Conservation (phyloP, 92 coral and sea anemone species). For the Phenganax marumi region DNA sequence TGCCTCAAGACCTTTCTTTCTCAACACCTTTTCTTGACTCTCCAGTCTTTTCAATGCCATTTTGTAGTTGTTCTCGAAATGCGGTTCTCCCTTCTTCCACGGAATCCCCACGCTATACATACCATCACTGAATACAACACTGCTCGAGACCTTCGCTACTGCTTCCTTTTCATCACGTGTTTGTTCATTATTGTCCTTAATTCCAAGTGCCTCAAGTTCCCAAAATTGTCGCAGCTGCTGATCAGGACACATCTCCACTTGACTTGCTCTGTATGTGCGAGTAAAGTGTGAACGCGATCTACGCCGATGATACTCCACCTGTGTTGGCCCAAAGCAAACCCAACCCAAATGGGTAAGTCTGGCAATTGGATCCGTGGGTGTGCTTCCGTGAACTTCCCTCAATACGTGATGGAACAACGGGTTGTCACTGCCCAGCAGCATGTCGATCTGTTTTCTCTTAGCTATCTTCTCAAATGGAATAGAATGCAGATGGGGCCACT, state of each 20-base stretch:
- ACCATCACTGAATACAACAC: conserved; percentile 21
- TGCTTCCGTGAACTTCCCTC: background rate
- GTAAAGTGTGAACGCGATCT: conserved; percentile 52
- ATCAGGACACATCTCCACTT: conserved; percentile 24
- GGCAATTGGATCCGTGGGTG: too few species aligned
- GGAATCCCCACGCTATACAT: conserved; percentile 38
- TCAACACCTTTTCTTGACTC: conserved; percentile 42
- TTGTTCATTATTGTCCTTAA: conserved; percentile 38
- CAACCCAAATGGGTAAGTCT: too few species aligned
- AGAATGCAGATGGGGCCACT: conserved; percentile 60
- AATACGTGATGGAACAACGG: conserved; percentile 57
- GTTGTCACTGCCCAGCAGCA: conserved; percentile 59
- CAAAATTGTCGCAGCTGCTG: conserved; percentile 46
- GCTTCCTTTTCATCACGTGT: conserved; percentile 33
- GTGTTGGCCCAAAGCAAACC: background rate
- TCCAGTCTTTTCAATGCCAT: conserved; percentile 35
- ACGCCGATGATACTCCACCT: conserved; percentile 43
- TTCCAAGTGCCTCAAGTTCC: conserved; percentile 50
- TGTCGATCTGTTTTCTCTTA: conserved; percentile 44
- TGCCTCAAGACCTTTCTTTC: conserved; percentile 41
- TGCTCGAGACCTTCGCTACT: conserved; percentile 24
- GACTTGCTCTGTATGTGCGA: conserved; percentile 49
- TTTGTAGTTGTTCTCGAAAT: conserved; percentile 43
- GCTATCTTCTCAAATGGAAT: conserved; percentile 46
- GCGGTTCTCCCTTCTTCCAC: conserved; percentile 51